Evolutionary conservation across 2,797 vertebrate species (phyloP), one percentile per base, ranked within the genome.

Genomic region (Manis javanica): DNA sequence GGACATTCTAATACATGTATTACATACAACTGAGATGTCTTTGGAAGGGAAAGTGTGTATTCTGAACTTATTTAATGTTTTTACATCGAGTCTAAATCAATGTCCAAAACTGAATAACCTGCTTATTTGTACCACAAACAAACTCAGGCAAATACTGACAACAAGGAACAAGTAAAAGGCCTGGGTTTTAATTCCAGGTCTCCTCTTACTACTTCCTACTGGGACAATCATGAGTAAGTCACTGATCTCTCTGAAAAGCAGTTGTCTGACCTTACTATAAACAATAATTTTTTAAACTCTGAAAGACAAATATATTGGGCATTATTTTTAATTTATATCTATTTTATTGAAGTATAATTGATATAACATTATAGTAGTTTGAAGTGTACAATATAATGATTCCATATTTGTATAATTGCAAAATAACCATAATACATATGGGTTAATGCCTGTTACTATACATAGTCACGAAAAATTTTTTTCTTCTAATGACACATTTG

Each of bases 231-330:
- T 53, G 26, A 79, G 26, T 66, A 93, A 79, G 55, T 9, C 31
- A 90, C 69, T 49, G 77, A n/a, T 15, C 42, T 90, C 34, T 78
- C 64, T 94, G 61, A 95, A 59, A 87, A 72, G 53, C 24, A 63
- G 55, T 46, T 72, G n/a, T 19, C 18, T 74, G 69, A 66, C 34
- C 16, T 85, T 46, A 46, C 10, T 46, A 10, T 31, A 74, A 57
- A 63, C 3, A 92, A 59, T 34, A 74, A 34, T 26, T 83, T 87
- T 94, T 96, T 85, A 68, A 95, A 85, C 14, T 63, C 83, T 95
- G 21, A 78, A 69, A 6, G 37, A 9, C 42, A 91, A 83, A 89
- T 68, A 66, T 85, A 91, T 75, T 46, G 42, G n/a, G 12, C 87
- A 77, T 84, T 86, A 51, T 53, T 87, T 55, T 78, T 29, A 61